These are phyloP conservation scores for Australoheros scitulus DNA, from an alignment of 2,113 vertebrate genomes.

Conservation along the genomic window DNA sequence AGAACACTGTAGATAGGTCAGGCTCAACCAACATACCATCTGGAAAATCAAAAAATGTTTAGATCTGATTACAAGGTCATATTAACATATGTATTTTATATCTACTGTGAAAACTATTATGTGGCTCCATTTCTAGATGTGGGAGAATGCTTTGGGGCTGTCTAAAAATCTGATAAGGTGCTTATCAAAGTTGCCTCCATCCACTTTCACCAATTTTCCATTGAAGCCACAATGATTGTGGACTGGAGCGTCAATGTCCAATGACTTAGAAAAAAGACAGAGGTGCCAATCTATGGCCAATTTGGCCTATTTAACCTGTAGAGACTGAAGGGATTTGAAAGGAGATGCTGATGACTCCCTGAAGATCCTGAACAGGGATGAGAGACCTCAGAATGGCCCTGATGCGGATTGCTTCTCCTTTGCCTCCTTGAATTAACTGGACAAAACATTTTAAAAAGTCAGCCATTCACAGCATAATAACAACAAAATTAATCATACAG, in stretches of 20 bases:
- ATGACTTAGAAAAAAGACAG: background rate
- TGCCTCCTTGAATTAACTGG: conserved; percentile 91
- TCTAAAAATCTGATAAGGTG: background rate
- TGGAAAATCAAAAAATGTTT: conserved; percentile 64
- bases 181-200: background rate
- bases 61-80: background rate
- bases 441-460: conserved; percentile 19
- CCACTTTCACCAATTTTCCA: background rate
- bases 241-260: background rate
- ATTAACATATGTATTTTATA: background rate
- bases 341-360: conserved; percentile 92
- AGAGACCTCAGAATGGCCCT: conserved; percentile 92
- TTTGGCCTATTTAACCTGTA: conserved; percentile 80
- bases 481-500: background rate
- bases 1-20: conserved; percentile 92
- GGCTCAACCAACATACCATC: conserved; percentile 90
- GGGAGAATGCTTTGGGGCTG: background rate
- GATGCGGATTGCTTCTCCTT: conserved; percentile 94
- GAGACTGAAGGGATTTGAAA: conserved; percentile 89
- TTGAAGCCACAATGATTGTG: background rate
- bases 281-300: background rate
- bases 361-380: conserved; percentile 89
- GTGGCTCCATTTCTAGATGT: background rate
- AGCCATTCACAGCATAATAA: background rate
- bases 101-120: conserved; percentile 1